Evolutionary conservation across 2,797 vertebrate species (phyloP).

Genomic region (Molossus molossus): DNA sequence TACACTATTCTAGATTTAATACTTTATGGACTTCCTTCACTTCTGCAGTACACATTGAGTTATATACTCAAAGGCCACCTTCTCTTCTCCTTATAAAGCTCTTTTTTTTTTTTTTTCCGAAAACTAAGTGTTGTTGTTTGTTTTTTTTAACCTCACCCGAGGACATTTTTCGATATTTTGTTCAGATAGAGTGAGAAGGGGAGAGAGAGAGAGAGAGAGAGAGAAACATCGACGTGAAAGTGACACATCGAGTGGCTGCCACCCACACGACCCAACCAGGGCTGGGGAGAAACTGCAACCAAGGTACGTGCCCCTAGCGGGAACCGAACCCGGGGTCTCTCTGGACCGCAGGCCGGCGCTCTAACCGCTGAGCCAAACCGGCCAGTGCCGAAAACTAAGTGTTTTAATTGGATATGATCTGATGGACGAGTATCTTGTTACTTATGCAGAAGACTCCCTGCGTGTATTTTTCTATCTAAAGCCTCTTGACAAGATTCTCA

Average conservation of each 20-base stretch:
- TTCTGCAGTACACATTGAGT: neutral
- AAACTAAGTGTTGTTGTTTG: neutral
- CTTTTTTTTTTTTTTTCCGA: neutral
- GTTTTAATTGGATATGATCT: neutral
- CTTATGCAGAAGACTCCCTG: neutral
- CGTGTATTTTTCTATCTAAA: neutral
- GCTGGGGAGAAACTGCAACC: no score
- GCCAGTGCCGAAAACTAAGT: neutral
- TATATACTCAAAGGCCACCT: neutral
- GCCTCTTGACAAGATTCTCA: neutral
- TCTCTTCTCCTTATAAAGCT: neutral
- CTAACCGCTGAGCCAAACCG: no score
- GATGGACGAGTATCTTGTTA: neutral
- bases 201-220: no score
- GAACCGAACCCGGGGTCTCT: no score
- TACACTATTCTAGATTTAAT: neutral
- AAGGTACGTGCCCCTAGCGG: no score
- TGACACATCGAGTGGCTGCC: no score
- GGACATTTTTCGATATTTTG: no score
- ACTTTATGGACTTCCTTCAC: neutral
- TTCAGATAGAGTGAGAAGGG: no score
- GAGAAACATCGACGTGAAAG: no score
- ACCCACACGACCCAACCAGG: no score
- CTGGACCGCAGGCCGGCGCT: no score
- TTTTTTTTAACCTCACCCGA: no score